Evolutionary conservation across 1,140 invertebrate species (phyloP).

Genomic region (Atta colombica): DNA sequence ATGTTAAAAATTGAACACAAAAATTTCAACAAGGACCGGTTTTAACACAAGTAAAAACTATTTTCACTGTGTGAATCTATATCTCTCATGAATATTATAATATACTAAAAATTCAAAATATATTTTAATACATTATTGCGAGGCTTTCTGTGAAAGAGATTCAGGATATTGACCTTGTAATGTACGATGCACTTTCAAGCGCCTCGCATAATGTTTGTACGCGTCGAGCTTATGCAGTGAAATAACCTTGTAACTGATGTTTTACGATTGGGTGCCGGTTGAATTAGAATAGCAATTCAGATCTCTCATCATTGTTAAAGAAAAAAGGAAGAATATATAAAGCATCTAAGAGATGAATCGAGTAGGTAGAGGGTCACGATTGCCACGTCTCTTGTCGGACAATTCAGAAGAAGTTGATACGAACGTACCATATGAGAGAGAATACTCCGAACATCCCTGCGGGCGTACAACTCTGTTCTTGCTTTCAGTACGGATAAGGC

Average conservation of each 20-base stretch:
- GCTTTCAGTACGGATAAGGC: slow-evolving; percentile 74
- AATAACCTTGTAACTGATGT: slow-evolving; percentile 48
- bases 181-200: slow-evolving; percentile 21
- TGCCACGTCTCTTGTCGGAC: slow-evolving; percentile 61
- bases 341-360: slow-evolving; percentile 36
- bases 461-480: slow-evolving; percentile 70
- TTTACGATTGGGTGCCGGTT: slow-evolving; percentile 53
- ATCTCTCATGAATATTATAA: neutral
- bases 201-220: slow-evolving; percentile 22
- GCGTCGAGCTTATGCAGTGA: slow-evolving; percentile 45
- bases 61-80: no score
- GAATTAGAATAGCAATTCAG: slow-evolving; percentile 66
- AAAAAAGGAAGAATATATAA: slow-evolving; percentile 41
- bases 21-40: no score
- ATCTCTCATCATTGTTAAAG: slow-evolving; percentile 57
- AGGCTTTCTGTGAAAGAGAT: neutral
- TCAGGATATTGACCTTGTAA: slow-evolving; percentile 23
- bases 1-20: no score
- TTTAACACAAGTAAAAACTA: no score
- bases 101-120: neutral
- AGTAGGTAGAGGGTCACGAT: slow-evolving; percentile 42
- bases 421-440: slow-evolving; percentile 51
- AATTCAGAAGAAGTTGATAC: slow-evolving; percentile 48
- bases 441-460: slow-evolving; percentile 29
- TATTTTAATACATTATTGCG: neutral